A percentile compares a stretch with the other conserved stretches of the same genome.
These are phyloP conservation scores for Chelon auratus DNA, from an alignment of 2,797 vertebrate species.

Conservation along the genomic window DNA sequence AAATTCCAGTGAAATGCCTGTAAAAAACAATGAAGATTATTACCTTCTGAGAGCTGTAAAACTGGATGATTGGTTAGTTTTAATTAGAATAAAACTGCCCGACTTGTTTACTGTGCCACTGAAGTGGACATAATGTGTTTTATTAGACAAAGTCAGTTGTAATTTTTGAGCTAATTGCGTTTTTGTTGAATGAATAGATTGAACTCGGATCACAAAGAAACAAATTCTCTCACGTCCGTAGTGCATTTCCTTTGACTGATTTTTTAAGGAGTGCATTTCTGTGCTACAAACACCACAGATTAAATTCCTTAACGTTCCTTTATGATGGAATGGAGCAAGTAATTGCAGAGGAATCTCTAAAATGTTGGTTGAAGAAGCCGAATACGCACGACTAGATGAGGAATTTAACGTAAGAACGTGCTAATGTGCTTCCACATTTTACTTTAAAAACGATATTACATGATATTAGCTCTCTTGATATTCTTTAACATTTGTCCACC, in stretches of 20 bases:
- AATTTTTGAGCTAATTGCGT: background rate
- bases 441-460: too few relatives aligned
- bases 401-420: too few relatives aligned
- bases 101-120: slow-evolving; percentile 18
- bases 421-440: too few relatives aligned
- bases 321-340: background rate
- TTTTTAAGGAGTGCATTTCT: too few relatives aligned
- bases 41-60: slow-evolving; percentile 36
- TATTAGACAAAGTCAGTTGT: background rate
- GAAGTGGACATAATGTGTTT: slow-evolving; percentile 10
- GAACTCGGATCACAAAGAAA: background rate
- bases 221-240: background rate
- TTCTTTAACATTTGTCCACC: too few relatives aligned
- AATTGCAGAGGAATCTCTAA: background rate
- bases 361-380: background rate
- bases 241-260: too few relatives aligned
- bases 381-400: background rate
- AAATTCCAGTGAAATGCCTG: background rate
- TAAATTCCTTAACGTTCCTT: background rate
- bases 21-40: slow-evolving; percentile 5
- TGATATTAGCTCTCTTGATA: too few relatives aligned
- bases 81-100: slow-evolving; percentile 35
- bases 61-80: slow-evolving; percentile 46
- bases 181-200: slow-evolving; percentile 1
- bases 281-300: background rate